Base-by-base conservation (phyloP, 2,113 vertebrate species). In the Petrocephalus microphthalmus region DNA sequence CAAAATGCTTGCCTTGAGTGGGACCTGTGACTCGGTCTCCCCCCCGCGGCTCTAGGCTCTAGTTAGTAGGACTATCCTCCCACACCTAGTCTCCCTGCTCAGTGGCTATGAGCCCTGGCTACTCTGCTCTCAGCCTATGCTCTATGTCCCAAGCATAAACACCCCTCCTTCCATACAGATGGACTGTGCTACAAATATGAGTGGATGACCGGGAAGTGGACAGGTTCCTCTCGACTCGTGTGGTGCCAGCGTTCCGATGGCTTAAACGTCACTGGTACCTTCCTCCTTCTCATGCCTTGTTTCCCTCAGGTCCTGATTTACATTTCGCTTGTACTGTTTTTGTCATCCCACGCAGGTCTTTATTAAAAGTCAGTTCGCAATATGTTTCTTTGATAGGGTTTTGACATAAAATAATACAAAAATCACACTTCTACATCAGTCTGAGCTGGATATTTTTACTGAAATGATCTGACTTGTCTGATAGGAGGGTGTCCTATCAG, bases 161-260 rank as follows among this genome's bases (percentile, higher is more conserved):
- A 4, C 33, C 25, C 11, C 0, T 67, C 93, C 6, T 92, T 92
- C 88, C 86, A 22, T 89, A 49, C 93, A 99, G 98, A 95, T 88
- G 98, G 98, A 0, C 96, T 97, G 74, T 99, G 98, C 89, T 98
- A 96, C 17, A 96, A 98, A 82, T 99, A 99, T 91, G 96, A 96
- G 85, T 99, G 98, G 98, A 94, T 97, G 95, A 95, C 96, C 3
- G 93, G 95, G 71, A 86, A 94, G 0, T 96, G 94, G 93, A 95
- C 93, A 5, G 96, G 96, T 89, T 96, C 97, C 85, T 96, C 94
- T 88, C 93, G 95, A 25, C 94, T 96, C 0, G 92, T 96, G 86
- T 99, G 98, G 98, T 99, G 98, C 91, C 97, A 99, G 91, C 97
- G 98, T 82, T 99, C 98, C 8, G 98, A 99, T 25, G 98, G 98